Percentiles rank a stretch among this genome's conserved stretches.
phyloP scores from a whole-genome alignment of 2,113 vertebrate species.

The Oreotrochilus melanogaster region DNA sequence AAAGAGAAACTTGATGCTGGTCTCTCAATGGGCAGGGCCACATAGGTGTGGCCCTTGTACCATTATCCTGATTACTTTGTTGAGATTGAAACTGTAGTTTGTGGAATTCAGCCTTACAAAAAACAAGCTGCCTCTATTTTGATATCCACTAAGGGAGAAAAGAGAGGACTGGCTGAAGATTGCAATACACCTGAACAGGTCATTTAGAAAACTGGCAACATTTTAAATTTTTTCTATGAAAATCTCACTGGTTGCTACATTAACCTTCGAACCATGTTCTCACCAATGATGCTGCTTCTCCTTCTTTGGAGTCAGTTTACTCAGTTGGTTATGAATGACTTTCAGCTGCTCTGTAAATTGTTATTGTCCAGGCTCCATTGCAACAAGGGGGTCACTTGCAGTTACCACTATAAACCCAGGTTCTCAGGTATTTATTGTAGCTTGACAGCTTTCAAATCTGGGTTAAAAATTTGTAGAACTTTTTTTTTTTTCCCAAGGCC shows the following conservation, averaged over 20 bases:
- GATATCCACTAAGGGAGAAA: not conserved
- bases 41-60: not conserved
- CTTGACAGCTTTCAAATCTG: slow-evolving; percentile 63
- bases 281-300: not conserved
- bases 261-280: not conserved
- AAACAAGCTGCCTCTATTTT: slow-evolving; percentile 16
- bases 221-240: not conserved
- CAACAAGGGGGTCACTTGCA: slow-evolving; percentile 51
- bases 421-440: slow-evolving; percentile 73
- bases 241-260: not conserved
- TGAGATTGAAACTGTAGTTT: not conserved
- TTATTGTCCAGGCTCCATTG: slow-evolving; percentile 56
- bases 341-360: slow-evolving; percentile 68
- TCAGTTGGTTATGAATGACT: slow-evolving; percentile 64
- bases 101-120: slow-evolving; percentile 7
- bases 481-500: not conserved
- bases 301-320: slow-evolving; percentile 42
- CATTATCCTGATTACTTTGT: slow-evolving; percentile 14
- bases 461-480: slow-evolving; percentile 49
- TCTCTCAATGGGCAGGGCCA: not conserved
- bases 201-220: slow-evolving; percentile 35
- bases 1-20: slow-evolving; percentile 24
- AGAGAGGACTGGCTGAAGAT: not conserved
- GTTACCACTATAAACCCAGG: slow-evolving; percentile 57
- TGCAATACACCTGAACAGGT: not conserved